Evolutionary conservation across 2,888 invertebrate species (phyloP).

Genomic region (Actias luna): DNA sequence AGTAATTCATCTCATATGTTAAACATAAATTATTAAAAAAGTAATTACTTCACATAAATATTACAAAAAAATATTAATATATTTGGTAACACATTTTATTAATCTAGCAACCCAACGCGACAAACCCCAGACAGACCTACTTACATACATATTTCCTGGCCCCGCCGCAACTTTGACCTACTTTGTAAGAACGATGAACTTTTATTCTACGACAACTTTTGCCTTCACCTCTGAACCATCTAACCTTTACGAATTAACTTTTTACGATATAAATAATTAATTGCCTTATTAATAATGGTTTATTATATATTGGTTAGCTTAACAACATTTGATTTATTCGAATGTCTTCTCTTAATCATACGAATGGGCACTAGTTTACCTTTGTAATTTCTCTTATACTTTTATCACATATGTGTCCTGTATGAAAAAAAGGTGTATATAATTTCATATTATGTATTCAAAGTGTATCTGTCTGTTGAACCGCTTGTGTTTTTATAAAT

Average conservation of each 20-base stretch:
- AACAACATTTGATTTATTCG: not conserved
- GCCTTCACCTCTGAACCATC: not conserved
- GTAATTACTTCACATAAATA: no score
- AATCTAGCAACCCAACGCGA: slow-evolving; percentile 15
- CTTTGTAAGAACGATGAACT: slow-evolving; percentile 54
- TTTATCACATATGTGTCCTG: no score
- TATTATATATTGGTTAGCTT: not conserved
- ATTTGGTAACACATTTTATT: not conserved
- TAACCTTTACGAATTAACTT: slow-evolving; percentile 1
- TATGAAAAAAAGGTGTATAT: no score
- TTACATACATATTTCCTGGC: slow-evolving; percentile 54
- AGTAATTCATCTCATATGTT: no score
- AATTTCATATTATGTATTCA: no score
- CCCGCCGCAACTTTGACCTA: slow-evolving; percentile 68
- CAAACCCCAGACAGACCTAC: slow-evolving; percentile 42
- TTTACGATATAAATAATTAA: not conserved
- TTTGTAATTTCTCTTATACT: no score
- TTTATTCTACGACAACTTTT: slow-evolving; percentile 36
- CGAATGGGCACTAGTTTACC: no score
- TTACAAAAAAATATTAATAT: not conserved
- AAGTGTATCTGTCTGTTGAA: no score
- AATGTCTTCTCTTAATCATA: not conserved
- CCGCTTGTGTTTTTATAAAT: no score
- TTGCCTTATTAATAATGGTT: not conserved
- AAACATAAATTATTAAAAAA: no score